Base-by-base conservation (phyloP, 2,113 vertebrate species). In the Rhipidura dahli region DNA sequence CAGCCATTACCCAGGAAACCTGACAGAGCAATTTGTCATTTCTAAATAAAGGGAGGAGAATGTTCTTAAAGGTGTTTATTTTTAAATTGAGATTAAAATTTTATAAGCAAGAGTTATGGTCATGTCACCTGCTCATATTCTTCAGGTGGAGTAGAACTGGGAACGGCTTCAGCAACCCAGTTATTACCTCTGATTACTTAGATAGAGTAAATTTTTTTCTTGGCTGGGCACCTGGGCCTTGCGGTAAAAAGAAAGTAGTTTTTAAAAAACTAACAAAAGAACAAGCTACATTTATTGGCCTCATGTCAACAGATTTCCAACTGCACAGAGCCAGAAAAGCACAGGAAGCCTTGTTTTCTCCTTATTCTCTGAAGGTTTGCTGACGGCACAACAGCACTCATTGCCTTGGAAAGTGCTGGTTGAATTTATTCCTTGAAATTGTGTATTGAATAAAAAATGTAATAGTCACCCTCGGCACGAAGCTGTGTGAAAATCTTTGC, bases 61-160 rank as follows among this genome's bases (percentile, higher is more conserved):
- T 60, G 51, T 54, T 84, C 72, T 86, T 65, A 65, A 65, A 83
- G 73, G 35, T 63, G n/a, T 56, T 60, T 89, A 77, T 90, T 93
- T 87, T 92, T 85, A 91, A 95, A 84, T 23, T 2, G 65, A 78
- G 59, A 82, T 89, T 37, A 95, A 95, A 79, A 64, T 78, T 89
- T 91, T 45, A 84, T 79, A 53, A 87, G 69, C 40, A 56, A 24
- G 65, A 89, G 10, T 44, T 82, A 90, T 37, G 33, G 35, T 71
- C 1, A 0, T 47, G 24, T 63, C 68, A 89, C 64, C 76, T 80
- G 57, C 59, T 89, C 13, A 0, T 23, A 15, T 54, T 78, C 77
- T 83, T 64, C 47, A 78, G 68, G 44, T 83, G 49, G 77, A 57
- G 72, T 40, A 63, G 53, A 92, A 37, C 5, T 81, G 47, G 59